A percentile compares a stretch with the other conserved stretches of the same genome.
These are phyloP conservation scores for Neofelis nebulosa DNA, from an alignment of 2,113 vertebrate genomes.

Conservation along the genomic window DNA sequence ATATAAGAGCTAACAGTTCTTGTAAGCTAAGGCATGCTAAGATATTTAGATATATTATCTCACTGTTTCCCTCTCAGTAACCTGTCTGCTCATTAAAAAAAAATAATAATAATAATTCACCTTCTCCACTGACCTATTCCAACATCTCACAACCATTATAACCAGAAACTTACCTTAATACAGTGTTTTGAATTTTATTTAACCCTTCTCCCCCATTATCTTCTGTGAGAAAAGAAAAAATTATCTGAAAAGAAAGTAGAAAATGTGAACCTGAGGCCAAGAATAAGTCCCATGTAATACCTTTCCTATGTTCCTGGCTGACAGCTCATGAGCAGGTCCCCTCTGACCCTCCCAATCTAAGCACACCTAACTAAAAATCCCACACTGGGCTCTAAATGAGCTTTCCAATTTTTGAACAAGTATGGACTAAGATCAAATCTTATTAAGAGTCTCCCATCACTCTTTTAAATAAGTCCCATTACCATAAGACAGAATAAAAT, in stretches of 20 bases:
- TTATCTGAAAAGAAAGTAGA: slow-evolving; percentile 24
- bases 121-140: background rate
- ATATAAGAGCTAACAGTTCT: slow-evolving; percentile 2
- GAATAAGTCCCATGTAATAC: background rate
- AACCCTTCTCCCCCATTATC: background rate
- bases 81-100: background rate
- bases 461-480: slow-evolving; percentile 42
- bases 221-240: background rate
- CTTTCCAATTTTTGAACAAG: background rate
- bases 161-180: slow-evolving; percentile 1
- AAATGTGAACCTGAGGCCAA: slow-evolving; percentile 20
- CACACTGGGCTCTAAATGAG: background rate
- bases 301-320: background rate
- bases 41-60: slow-evolving; percentile 23
- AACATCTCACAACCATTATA: background rate
- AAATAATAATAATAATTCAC: no score
- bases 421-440: slow-evolving; percentile 42
- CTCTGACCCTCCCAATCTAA: background rate
- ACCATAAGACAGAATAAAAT: slow-evolving; percentile 15
- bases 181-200: slow-evolving; percentile 24
- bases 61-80: background rate
- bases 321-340: background rate
- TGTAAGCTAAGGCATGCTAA: background rate
- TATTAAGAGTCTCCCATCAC: background rate
- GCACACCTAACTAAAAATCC: background rate